These are phyloP conservation scores for Drosophila vallismaia DNA, from an alignment of 2,888 invertebrate genomes.

Conservation along the genomic window DNA sequence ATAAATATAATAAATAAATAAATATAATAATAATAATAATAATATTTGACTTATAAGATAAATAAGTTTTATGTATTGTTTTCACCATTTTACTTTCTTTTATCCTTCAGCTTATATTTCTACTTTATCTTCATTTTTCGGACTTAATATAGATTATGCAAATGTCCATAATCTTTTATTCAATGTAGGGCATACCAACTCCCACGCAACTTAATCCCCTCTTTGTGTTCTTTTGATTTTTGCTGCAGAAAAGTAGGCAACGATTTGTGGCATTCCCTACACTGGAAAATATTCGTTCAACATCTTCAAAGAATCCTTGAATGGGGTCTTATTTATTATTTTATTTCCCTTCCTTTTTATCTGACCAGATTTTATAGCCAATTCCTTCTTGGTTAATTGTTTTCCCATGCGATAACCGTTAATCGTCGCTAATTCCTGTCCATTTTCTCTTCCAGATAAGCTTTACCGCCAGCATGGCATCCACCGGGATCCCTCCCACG, in stretches of 20 bases:
- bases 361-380: constrained; percentile 26
- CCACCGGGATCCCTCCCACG: constrained; percentile 91
- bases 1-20: too few relatives aligned
- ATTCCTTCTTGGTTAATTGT: constrained; percentile 12
- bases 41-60: too few relatives aligned
- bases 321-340: background rate
- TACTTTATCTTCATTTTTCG: background rate
- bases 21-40: too few relatives aligned
- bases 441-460: constrained; percentile 86
- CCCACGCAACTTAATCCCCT: background rate
- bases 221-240: constrained; percentile 22
- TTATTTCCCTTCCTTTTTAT: constrained; percentile 18
- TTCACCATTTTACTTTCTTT: background rate
- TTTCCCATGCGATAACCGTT: constrained; percentile 29
- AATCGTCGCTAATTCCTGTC: constrained; percentile 25
- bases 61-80: too few relatives aligned
- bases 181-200: constrained; percentile 9
- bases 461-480: constrained; percentile 92
- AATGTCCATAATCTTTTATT: background rate
- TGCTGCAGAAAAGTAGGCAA: constrained; percentile 32
- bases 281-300: background rate
- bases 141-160: background rate
- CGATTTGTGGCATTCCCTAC: constrained; percentile 4
- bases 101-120: background rate
- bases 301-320: background rate